phyloP scores from a whole-genome alignment of 2,888 invertebrate species.

The Gonocerus acuteangulatus region DNA sequence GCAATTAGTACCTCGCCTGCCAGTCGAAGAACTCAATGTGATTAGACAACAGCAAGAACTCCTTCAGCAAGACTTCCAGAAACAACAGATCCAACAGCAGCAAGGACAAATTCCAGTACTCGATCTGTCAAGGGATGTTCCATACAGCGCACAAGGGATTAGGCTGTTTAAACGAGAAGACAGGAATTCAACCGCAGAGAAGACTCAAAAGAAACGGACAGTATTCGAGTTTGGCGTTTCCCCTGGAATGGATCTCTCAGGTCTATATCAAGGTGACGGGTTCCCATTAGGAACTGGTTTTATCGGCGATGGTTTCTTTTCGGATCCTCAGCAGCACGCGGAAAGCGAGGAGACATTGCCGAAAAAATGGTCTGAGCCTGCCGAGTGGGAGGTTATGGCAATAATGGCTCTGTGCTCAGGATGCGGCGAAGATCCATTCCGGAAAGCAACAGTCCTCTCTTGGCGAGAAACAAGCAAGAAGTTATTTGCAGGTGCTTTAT shows the following conservation, averaged over 20 bases:
- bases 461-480: constrained; percentile 70
- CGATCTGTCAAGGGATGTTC: constrained; percentile 14
- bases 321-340: neutral
- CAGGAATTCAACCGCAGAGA: constrained; percentile 23
- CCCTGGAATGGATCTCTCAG: constrained; percentile 35
- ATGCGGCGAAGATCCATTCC: constrained; percentile 69
- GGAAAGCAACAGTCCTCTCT: constrained; percentile 66
- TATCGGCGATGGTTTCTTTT: neutral
- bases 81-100: constrained; percentile 25
- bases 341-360: constrained; percentile 10
- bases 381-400: constrained; percentile 63
- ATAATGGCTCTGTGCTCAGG: constrained; percentile 71
- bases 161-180: constrained; percentile 36
- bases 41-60: constrained; percentile 38
- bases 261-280: constrained; percentile 32
- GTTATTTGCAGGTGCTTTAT: constrained; percentile 63
- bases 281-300: constrained; percentile 31
- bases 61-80: constrained; percentile 26
- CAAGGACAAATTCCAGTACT: constrained; percentile 13
- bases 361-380: constrained; percentile 52
- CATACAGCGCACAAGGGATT: constrained; percentile 30
- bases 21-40: constrained; percentile 37
- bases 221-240: constrained; percentile 34
- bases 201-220: constrained; percentile 35
- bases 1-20: constrained; percentile 38